Base-by-base conservation (phyloP, 2,888 invertebrate species). In the Scaptomyza parva region DNA sequence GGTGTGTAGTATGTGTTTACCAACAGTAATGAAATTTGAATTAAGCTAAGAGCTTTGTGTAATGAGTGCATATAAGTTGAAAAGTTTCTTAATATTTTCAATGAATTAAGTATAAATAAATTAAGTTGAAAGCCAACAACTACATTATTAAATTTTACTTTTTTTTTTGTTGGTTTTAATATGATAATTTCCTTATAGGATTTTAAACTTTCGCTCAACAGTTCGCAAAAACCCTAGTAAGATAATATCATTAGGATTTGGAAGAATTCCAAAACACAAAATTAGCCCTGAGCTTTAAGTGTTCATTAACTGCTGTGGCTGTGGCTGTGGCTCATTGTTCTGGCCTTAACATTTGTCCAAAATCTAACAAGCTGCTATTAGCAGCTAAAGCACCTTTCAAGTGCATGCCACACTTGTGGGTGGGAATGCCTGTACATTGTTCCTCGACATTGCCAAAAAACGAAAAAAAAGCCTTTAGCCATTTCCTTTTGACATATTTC, bases 401-500 rank as follows among this genome's bases (percentile, higher is more conserved):
- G 52, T 60, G 51, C 44, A 43, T 35, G 54, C 17, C 35, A 48
- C 59, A 74, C 60, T 67, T 52, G 12, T 54, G 47, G 12, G 7
- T 12, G n/a, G n/a, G n/a, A n/a, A n/a, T n/a, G n/a, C n/a, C 14
- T 39, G 41, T 44, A 50, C 44, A 63, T 59, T 68, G 55, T 52
- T 48, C 40, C 14, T 20, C 20, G n/a, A n/a, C n/a, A 8, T 18
- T 39, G 28, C 39, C 43, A 20, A 48, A 60, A 59, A 63, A 17
- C 30, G 33, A 33, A 5, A 37, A 14, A 35, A 35, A 14, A 37
- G 2, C 35, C 68, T 65, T 57, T 70, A 65, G 62, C 50, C 59
- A 65, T 66, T 80, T 74, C 67, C 78, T 68, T 84, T 74, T 74
- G 65, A 77, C 78, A 87, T 70, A 74, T 67, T 80, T 74, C 58